Conservation (phyloP, 2,113 vertebrate species). For the Xenopus laevis region DNA sequence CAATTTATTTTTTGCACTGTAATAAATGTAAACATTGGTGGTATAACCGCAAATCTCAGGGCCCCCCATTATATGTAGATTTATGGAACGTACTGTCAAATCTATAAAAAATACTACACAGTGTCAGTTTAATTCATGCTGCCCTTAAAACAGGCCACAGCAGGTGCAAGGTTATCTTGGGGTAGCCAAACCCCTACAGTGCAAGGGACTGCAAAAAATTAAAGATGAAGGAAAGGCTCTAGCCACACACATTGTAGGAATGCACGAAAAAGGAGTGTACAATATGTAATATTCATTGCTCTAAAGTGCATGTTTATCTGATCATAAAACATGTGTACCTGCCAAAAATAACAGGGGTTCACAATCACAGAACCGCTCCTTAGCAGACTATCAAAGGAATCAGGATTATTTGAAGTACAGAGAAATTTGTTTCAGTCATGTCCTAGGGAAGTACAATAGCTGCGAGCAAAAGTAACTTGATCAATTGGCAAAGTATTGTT, state of each 20-base stretch:
- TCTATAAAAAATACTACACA: neutral
- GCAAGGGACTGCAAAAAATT: conserved; percentile 30
- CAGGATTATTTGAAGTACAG: conserved; percentile 25
- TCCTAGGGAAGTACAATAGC: conserved; percentile 1
- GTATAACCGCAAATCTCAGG: too few species aligned
- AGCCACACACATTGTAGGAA: conserved; percentile 43
- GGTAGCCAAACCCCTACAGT: conserved; percentile 36
- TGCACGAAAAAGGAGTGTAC: conserved; percentile 40
- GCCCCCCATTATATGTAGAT: too few species aligned
- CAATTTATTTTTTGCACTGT: too few species aligned
- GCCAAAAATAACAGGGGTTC: conserved; percentile 39
- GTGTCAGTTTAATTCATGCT: conserved; percentile 16
- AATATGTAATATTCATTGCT: conserved; percentile 40
- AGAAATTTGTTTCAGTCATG: conserved; percentile 27
- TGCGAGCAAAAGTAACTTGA: conserved; percentile 5
- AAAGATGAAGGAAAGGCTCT: conserved; percentile 39
- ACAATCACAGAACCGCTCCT: conserved; percentile 38
- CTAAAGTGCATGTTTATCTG: conserved; percentile 41
- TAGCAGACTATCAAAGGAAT: conserved; percentile 25
- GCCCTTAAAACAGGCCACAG: conserved; percentile 15
- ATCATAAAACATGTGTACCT: conserved; percentile 39
- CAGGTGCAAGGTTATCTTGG: conserved; percentile 39
- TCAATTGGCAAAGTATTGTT: neutral
- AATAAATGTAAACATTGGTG: too few species aligned
- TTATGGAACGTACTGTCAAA: too few species aligned